Evolutionary conservation across 2,888 invertebrate species (phyloP), one percentile per base, ranked within the genome.

Genomic region (Drosophila demipolita): DNA sequence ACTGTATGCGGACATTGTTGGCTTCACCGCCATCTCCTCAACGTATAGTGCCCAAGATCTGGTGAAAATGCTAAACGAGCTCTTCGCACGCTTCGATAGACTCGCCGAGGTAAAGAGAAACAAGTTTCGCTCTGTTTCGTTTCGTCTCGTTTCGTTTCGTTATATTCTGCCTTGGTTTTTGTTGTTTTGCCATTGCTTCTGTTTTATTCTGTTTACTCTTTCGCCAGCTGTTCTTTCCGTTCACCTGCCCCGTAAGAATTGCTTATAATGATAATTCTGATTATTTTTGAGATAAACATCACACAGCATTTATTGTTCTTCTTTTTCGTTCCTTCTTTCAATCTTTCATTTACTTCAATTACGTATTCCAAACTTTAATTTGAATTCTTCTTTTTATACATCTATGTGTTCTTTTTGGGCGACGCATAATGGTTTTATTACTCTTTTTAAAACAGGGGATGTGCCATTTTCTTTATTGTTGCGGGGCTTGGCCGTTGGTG

Each of bases 1-100:
- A 92, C 95, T 99, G 78, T 99, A 99, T 93, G 99, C 99, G 33
- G 99, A 99, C 94, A 99, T 99, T 92, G 99, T 99, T 62, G 99
- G 99, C 62, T 99, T 99, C 93, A 99, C 99, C 7, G 98, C 98
- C 62, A 98, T 98, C 85, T 98, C 98, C 4, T 98, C 98, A 20
- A 98, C 98, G 9, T 98, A 98, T 94, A 98, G 98, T 63, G 98
- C 99, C 57, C 98, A 98, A 93, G 98, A 99, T 93, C 95, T 99
- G 80, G 98, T 99, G 63, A 97, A 98, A 94, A 98, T 99, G 94
- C 95, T 99, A 82, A 99, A 99, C 94, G 98, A 99, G 94, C 94
- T 99, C 73, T 99, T 99, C 93, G 99, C 98, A 42, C 95, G 98
- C 89, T 99, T 99, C 93, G 99, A 99, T 94, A 96, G 98, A 89